Percentiles rank a stretch among this genome's conserved stretches.
Conservation (phyloP, 2,113 vertebrate species). For the Pluvianellus socialis region DNA sequence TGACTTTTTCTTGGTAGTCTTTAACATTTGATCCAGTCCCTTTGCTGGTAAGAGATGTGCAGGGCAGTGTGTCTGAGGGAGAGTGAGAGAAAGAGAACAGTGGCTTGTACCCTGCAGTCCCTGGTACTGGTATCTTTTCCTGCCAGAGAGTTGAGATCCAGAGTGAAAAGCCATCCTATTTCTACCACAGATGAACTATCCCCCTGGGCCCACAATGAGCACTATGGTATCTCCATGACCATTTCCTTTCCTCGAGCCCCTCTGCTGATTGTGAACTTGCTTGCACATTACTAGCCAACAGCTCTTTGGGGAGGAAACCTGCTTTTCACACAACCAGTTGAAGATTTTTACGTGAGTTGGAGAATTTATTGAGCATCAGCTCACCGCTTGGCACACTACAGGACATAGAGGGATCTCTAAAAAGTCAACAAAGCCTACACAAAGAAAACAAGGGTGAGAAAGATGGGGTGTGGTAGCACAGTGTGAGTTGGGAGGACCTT, state of each 20-base stretch:
- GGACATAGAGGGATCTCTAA: not conserved
- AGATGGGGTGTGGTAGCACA: not conserved
- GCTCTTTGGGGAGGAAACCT: not conserved
- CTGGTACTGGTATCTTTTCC: not conserved
- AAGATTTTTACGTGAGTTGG: not conserved
- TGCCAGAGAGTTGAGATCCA: not conserved
- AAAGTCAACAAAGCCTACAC: not conserved
- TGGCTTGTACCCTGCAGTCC: not conserved
- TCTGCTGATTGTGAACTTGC: not conserved
- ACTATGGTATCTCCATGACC: not conserved
- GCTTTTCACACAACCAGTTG: not conserved
- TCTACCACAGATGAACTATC: not conserved
- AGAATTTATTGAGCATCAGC: not conserved
- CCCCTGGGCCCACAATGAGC: not conserved
- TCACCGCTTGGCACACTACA: not conserved
- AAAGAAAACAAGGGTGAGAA: not conserved
- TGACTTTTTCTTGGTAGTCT: not conserved
- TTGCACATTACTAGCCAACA: not conserved
- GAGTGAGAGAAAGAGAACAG: not conserved
- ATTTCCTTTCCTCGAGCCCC: not conserved
- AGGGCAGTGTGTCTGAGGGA: not conserved
- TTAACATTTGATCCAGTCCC: not conserved
- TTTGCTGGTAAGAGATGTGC: fast-evolving
- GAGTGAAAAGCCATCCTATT: not conserved
- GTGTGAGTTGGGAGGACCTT: not conserved